Evolutionary conservation across 2,797 vertebrate genomes (phyloP).

Genomic region (Lophotriccus pileatus): DNA sequence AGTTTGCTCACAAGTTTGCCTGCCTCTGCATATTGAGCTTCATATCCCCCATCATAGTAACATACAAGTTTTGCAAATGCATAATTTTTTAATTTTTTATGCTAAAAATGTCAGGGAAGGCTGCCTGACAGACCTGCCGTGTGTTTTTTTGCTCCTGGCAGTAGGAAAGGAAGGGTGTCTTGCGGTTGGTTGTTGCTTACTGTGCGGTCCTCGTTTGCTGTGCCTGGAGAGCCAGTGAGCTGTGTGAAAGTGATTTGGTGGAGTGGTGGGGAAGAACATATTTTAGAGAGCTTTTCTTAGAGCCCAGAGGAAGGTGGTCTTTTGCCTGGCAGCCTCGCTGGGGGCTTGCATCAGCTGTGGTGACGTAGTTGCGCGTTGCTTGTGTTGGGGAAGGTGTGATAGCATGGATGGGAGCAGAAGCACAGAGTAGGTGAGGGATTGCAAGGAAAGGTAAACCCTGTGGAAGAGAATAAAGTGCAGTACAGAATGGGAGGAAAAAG

Average conservation of each 20-base stretch:
- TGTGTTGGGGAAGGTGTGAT: neutral
- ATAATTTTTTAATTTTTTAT: neutral
- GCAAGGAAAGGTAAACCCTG: neutral
- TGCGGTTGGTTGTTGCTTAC: neutral
- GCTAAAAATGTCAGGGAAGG: neutral
- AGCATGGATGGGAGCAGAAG: fast-evolving
- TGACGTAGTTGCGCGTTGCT: neutral
- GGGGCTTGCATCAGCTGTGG: neutral
- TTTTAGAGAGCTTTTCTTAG: neutral
- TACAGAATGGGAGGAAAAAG: neutral
- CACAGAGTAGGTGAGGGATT: neutral
- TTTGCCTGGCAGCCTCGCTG: neutral
- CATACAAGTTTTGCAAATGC: neutral
- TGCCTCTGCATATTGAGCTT: neutral
- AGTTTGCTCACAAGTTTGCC: neutral
- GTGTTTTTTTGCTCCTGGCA: neutral
- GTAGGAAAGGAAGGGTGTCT: neutral
- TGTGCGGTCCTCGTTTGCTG: neutral
- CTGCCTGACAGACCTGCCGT: neutral
- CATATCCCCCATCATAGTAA: neutral
- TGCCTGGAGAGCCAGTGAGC: neutral
- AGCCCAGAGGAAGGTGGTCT: neutral
- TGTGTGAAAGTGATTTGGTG: neutral
- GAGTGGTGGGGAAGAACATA: neutral
- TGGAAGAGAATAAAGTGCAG: neutral